phyloP scores from a whole-genome alignment of 2,113 vertebrate genomes.

The Osmerus eperlanus region DNA sequence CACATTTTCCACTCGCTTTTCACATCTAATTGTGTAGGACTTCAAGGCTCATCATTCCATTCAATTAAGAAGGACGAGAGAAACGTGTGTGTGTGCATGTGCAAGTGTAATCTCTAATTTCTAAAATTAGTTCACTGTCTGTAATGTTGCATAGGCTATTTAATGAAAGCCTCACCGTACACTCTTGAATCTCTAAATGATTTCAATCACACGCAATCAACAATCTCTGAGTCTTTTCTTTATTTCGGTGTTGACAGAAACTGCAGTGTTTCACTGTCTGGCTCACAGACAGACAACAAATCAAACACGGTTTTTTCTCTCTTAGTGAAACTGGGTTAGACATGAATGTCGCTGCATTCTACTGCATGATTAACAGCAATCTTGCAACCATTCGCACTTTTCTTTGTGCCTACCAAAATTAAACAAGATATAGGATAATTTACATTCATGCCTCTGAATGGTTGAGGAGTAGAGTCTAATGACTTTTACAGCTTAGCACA shows the following conservation, averaged over 20 bases:
- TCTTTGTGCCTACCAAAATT: constrained; percentile 54
- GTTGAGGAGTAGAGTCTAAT: constrained; percentile 60
- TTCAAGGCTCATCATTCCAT: too few relatives aligned
- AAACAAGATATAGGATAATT: constrained; percentile 47
- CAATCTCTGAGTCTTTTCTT: too few relatives aligned
- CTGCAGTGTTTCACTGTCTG: constrained; percentile 55
- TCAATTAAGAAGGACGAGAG: too few relatives aligned
- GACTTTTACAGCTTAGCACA: constrained; percentile 61
- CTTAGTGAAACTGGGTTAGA: constrained; percentile 64
- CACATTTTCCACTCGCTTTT: constrained; percentile 20
- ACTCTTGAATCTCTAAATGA: too few relatives aligned
- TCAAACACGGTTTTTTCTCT: constrained; percentile 54
- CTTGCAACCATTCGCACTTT: constrained; percentile 68
- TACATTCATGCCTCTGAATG: constrained; percentile 46
- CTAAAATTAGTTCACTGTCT: too few relatives aligned
- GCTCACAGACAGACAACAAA: constrained; percentile 56
- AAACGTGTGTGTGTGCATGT: too few relatives aligned
- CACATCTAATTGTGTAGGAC: too few relatives aligned
- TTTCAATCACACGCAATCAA: too few relatives aligned
- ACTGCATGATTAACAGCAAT: constrained; percentile 50
- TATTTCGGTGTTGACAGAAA: constrained; percentile 39
- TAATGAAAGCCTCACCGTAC: too few relatives aligned
- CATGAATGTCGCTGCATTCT: constrained; percentile 56
- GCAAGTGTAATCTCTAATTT: too few relatives aligned
- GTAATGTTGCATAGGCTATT: too few relatives aligned